Percentiles rank a stretch among this genome's conserved stretches.
phyloP scores from a whole-genome alignment of 2,113 vertebrate genomes.

The Arothron firmamentum region DNA sequence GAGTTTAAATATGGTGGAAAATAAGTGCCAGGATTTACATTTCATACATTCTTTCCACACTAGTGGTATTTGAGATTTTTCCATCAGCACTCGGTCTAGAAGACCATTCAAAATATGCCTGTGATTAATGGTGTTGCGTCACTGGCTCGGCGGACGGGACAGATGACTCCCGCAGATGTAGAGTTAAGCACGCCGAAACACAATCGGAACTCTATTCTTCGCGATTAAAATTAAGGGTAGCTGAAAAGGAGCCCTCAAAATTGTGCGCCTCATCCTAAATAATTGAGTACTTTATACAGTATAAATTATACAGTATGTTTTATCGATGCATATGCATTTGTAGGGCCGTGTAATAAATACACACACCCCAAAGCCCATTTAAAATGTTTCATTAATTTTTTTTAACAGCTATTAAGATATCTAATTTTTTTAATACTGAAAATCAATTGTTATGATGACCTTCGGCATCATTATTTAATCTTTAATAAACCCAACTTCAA shows the following conservation, averaged over 20 bases:
- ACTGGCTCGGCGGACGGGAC: slow-evolving; percentile 43
- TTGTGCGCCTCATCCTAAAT: too few relatives aligned
- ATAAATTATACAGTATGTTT: too few relatives aligned
- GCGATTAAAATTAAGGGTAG: slow-evolving; percentile 37
- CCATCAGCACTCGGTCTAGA: slow-evolving; percentile 3
- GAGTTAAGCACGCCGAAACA: slow-evolving; percentile 14
- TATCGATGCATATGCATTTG: too few relatives aligned
- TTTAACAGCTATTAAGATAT: too few relatives aligned
- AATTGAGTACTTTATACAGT: too few relatives aligned
- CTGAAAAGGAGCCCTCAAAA: not conserved
- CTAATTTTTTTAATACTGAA: too few relatives aligned
- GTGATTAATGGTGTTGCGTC: slow-evolving; percentile 56
- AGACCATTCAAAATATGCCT: slow-evolving; percentile 26
- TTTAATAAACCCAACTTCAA: too few relatives aligned
- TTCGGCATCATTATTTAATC: too few relatives aligned
- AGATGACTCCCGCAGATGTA: slow-evolving; percentile 57
- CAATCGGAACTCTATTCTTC: not conserved
- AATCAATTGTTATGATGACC: too few relatives aligned
- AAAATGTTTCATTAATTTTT: too few relatives aligned
- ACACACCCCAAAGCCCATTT: too few relatives aligned
- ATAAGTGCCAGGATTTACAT: not conserved
- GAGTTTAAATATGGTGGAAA: not conserved
- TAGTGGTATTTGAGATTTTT: slow-evolving; percentile 12
- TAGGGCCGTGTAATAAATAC: too few relatives aligned
- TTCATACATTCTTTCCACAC: not conserved